Base-by-base conservation (phyloP, 2,888 invertebrate genomes). In the Hymenopus coronatus region DNA sequence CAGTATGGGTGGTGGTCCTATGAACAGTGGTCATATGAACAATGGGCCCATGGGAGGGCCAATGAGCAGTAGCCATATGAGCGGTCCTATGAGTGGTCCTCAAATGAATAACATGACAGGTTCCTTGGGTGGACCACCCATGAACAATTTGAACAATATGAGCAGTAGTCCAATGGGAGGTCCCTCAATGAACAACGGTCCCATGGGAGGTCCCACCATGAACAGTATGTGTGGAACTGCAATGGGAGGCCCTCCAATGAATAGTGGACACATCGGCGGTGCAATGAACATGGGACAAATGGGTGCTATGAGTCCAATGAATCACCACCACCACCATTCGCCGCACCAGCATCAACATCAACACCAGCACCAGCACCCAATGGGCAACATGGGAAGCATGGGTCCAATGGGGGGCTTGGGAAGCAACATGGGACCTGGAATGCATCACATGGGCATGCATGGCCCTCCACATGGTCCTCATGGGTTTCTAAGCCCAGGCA, bases 61-160 rank as follows among this genome's bases (percentile, higher is more conserved):
- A 91, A 28, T 92, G 92, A 91, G 91, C 87, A 88, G 88, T 83
- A 88, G 89, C 27, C 90, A 89, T n/a, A 88, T 90, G 89, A 90
- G 81, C 84, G 88, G 90, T 88, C 89, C 89, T 14, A 88, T 90
- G 82, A 86, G 90, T 86, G 89, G 89, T n/a, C 89, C 89, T 28
- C 95, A 96, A 12, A 96, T 96, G 95, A 95, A 96, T 40, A 96
- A 95, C 92, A 96, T 95, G 95, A 96, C 96, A 92, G 90, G 91
- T 90, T 96, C 96, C 8, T 95, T 96, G 93, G 85, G 87, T 14
- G 93, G 93, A 9, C 92, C 93, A 2, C 92, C 93, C 30, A 92
- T 93, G 92, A 93, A 93, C 90, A 93, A 91, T 84, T 82, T 89
- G 82, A 93, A 93, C 90, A 93, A 91, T 84, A 85, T 89, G 82